Base-by-base conservation (phyloP, 2,888 invertebrate species). In the Dicranocentrus wangi region DNA sequence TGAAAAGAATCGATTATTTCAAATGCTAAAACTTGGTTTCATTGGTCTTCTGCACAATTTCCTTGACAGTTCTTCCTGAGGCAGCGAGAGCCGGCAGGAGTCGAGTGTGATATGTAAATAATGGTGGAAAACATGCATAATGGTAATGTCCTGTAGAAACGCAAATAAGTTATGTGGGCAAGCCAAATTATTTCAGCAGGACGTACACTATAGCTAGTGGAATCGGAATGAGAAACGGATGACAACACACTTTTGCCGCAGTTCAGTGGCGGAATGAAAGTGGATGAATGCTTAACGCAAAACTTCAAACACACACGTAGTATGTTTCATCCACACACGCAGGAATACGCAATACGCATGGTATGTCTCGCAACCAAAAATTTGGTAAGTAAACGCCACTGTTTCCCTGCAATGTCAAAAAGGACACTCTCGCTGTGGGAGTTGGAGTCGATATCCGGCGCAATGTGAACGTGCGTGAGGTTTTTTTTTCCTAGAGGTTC, bases 221-320 rank as follows among this genome's bases (percentile, higher is more conserved):
- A 76, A 60, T 61, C 39, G 51, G 43, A 76, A 53, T 17, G 15
- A 47, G 19, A 68, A 60, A 60, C 47, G 51, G 47, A 76, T 68
- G 68, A 76, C 68, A 69, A 42, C 68, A 76, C 76, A 68, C 19
- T 76, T 75, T 76, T 69, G 68, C 68, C 68, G 76, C 76, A 76
- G 68, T 66, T 66, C 61, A 61, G 61, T 61, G 61, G 61, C 61
- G 61, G 47, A 13, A 47, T 47, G 15, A 47, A 47, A 47, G n/a
- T 32, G 5, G 32, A n/a, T n/a, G n/a, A n/a, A n/a, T n/a, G n/a
- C n/a, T n/a, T n/a, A n/a, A n/a, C n/a, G n/a, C n/a, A n/a, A n/a
- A n/a, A n/a, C n/a, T n/a, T n/a, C n/a, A n/a, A n/a, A n/a, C n/a
- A n/a, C n/a, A n/a, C n/a, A n/a, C n/a, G n/a, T n/a, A n/a, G n/a